Evolutionary conservation across 37 sponge, comb jelly and placozoan species (phyloP).

Genomic region (Hormiphora californensis): DNA sequence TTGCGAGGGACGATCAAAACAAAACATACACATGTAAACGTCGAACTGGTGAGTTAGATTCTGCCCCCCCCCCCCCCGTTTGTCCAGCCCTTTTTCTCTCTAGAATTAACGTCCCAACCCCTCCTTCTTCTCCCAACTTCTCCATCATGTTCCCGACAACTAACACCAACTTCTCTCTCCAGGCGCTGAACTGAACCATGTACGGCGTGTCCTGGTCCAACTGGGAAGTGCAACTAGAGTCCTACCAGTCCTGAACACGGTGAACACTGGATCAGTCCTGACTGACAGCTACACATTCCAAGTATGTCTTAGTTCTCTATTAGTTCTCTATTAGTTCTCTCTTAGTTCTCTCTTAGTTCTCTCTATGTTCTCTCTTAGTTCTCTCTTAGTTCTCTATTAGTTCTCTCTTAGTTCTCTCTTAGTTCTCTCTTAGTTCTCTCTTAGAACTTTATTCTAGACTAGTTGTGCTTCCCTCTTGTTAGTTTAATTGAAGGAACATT

Average conservation of each 20-base stretch:
- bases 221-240: background rate
- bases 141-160: background rate
- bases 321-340: no score
- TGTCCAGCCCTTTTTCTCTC: no score
- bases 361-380: no score
- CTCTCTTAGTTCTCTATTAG: no score
- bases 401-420: no score
- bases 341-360: no score
- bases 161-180: background rate
- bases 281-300: slow-evolving; percentile 7
- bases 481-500: no score
- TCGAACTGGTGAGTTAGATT: background rate
- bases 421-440: no score
- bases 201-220: background rate
- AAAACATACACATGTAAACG: slow-evolving; percentile 16
- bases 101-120: background rate
- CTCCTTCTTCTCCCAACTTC: background rate
- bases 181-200: slow-evolving; percentile 10
- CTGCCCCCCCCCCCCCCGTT: background rate
- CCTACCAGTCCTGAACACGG: background rate
- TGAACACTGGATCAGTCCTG: background rate
- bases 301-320: no score
- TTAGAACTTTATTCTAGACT: no score
- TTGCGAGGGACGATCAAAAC: slow-evolving; percentile 1
- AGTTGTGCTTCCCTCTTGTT: no score